Evolutionary conservation across 2,797 vertebrate genomes (phyloP).

Genomic region (Bucorvus abyssinicus): DNA sequence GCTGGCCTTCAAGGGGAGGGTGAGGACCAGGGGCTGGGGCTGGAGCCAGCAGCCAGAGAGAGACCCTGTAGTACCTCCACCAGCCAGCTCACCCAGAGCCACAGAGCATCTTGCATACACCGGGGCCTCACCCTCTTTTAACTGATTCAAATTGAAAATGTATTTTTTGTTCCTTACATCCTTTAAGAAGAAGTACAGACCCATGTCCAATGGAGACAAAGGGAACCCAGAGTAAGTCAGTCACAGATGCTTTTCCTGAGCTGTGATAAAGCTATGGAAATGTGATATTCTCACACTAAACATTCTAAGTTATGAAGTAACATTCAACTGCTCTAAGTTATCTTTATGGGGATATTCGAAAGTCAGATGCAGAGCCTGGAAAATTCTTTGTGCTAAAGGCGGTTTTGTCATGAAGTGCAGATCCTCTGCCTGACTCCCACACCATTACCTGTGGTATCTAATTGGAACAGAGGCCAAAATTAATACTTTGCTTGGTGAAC

Average conservation of each 20-base stretch:
- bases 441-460: neutral
- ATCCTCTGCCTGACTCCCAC: constrained; percentile 5
- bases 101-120: neutral
- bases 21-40: neutral
- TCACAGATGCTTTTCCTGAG: neutral
- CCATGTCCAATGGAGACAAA: rapidly evolving
- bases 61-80: neutral
- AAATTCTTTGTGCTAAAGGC: neutral
- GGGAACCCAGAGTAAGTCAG: neutral
- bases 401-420: neutral
- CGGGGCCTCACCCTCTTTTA: neutral
- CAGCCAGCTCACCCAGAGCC: neutral
- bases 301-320: neutral
- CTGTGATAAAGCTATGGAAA: neutral
- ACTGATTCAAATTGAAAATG: neutral
- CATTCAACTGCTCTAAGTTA: neutral
- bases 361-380: neutral
- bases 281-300: neutral
- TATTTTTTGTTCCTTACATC: neutral
- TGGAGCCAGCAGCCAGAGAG: neutral
- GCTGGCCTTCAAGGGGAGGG: neutral
- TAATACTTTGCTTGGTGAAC: neutral
- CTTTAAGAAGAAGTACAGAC: neutral
- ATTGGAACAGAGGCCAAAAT: neutral
- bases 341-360: neutral